Percentiles rank a stretch among this genome's conserved stretches.
Conservation (phyloP, 2,888 invertebrate genomes). For the Nipponacmea schrenckii region DNA sequence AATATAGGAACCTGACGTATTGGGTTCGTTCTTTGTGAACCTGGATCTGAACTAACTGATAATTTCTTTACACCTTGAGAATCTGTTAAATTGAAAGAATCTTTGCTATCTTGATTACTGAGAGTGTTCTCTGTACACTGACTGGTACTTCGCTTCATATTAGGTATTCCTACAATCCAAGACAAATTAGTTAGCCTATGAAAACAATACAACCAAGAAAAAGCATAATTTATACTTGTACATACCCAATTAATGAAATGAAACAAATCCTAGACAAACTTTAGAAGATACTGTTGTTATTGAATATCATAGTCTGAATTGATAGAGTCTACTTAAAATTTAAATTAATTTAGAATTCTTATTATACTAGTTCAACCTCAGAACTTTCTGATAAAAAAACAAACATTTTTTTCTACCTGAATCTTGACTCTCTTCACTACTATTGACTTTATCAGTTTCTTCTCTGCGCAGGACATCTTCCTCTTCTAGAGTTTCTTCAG, state of each 20-base stretch:
- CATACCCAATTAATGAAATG: too few relatives aligned
- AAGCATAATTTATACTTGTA: too few relatives aligned
- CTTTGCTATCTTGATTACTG: slow-evolving; percentile 32
- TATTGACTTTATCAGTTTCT: slow-evolving; percentile 15
- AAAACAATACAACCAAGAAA: too few relatives aligned
- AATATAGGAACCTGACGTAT: neutral
- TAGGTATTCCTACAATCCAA: slow-evolving; percentile 18
- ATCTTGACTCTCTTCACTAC: slow-evolving; percentile 26
- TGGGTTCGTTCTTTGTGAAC: neutral
- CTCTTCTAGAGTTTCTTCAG: slow-evolving; percentile 12
- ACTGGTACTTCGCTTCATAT: slow-evolving; percentile 23
- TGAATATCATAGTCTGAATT: too few relatives aligned
- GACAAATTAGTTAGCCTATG: neutral
- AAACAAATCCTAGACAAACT: too few relatives aligned
- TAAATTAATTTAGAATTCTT: too few relatives aligned
- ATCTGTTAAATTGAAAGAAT: slow-evolving; percentile 25
- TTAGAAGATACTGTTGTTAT: too few relatives aligned
- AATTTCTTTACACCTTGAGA: neutral
- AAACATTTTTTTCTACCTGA: slow-evolving; percentile 26
- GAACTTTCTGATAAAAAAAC: neutral
- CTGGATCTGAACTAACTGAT: neutral
- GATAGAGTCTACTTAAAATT: too few relatives aligned
- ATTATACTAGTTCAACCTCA: too few relatives aligned
- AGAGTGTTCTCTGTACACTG: slow-evolving; percentile 28
- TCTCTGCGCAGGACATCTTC: neutral